These are phyloP conservation scores for Sternarchorhynchus goeldii DNA, from an alignment of 2,797 vertebrate species.

Conservation along the genomic window DNA sequence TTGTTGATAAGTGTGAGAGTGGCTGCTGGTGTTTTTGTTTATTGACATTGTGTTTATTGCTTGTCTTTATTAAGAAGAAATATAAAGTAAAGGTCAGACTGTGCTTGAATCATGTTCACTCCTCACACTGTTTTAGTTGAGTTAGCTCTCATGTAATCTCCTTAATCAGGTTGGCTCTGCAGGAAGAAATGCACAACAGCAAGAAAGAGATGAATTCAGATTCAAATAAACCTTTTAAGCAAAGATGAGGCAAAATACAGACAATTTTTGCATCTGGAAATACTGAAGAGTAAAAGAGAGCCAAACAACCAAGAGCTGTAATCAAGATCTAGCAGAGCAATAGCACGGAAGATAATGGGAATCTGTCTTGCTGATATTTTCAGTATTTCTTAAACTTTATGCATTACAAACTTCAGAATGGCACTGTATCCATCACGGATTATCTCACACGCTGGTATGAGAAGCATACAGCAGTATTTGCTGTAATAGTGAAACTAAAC, in stretches of 20 bases:
- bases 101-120: constrained; percentile 15
- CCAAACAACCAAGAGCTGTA: too few relatives aligned
- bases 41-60: constrained; percentile 1
- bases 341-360: too few relatives aligned
- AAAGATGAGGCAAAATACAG: constrained; percentile 5
- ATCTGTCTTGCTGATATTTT: background rate
- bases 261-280: constrained; percentile 18
- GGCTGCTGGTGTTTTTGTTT: background rate
- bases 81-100: constrained; percentile 17
- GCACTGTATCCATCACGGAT: too few relatives aligned
- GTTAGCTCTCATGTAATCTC: constrained; percentile 34
- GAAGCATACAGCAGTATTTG: background rate
- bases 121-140: constrained; percentile 27
- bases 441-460: too few relatives aligned
- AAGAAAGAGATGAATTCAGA: constrained; percentile 48
- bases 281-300: too few relatives aligned
- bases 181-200: constrained; percentile 25
- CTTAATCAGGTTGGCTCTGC: constrained; percentile 30
- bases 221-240: constrained; percentile 41
- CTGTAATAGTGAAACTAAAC: background rate
- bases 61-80: constrained; percentile 5
- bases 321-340: too few relatives aligned
- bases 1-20: too few relatives aligned
- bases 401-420: background rate
- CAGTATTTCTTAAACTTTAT: constrained; percentile 1